A percentile compares a stretch with the other conserved stretches of the same genome.
Conservation (phyloP, 2,888 invertebrate genomes). For the Heliconius erato region DNA sequence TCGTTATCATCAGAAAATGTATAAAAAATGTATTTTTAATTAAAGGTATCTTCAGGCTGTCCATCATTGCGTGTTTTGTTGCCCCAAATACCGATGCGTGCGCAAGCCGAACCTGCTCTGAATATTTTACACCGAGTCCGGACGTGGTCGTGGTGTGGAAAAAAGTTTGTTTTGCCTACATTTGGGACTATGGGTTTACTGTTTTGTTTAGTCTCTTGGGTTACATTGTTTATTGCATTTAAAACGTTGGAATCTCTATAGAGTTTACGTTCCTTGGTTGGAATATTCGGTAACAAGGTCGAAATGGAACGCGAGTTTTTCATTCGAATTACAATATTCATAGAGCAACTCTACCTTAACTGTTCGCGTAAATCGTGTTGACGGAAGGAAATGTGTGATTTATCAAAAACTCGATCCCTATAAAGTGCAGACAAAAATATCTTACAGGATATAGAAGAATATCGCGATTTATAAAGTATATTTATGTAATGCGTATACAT, state of each 20-base stretch:
- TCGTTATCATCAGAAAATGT: not conserved
- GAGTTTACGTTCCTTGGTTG: not conserved
- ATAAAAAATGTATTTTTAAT: constrained; percentile 46
- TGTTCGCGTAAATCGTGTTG: constrained; percentile 39
- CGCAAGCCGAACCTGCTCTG: constrained; percentile 50
- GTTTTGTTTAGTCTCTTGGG: constrained; percentile 58
- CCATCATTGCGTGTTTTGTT: constrained; percentile 74
- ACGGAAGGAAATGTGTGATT: constrained; percentile 9
- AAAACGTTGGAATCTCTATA: constrained; percentile 53
- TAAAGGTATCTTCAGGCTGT: constrained; percentile 48
- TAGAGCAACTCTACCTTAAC: constrained; percentile 23
- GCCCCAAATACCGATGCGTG: constrained; percentile 78
- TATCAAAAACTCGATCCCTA: not conserved
- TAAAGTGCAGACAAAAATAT: not conserved
- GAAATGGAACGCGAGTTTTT: constrained; percentile 35
- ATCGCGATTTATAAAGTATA: not conserved
- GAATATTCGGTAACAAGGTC: constrained; percentile 38
- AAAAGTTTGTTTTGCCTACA: constrained; percentile 44
- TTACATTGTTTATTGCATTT: constrained; percentile 67
- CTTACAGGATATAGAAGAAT: not conserved
- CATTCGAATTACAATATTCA: constrained; percentile 35
- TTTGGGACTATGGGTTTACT: constrained; percentile 35
- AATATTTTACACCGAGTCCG: constrained; percentile 50
- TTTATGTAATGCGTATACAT: not conserved
- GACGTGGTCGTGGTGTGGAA: constrained; percentile 45